Conservation (phyloP, 2,888 invertebrate species). For the Ochlodes sylvanus region DNA sequence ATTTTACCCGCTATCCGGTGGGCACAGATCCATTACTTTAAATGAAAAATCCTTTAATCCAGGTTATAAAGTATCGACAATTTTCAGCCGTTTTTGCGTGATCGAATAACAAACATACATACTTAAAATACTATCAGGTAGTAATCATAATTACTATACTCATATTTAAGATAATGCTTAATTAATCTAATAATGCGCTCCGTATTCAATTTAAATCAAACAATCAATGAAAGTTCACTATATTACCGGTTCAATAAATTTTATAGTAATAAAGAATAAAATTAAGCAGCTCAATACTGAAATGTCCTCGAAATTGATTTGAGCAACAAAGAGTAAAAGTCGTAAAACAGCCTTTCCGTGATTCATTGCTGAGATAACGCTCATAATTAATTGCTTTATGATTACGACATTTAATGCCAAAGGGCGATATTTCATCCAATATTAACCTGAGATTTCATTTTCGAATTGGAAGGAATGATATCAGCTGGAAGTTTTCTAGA, state of each 20-base stretch:
- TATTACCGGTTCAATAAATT: constrained; percentile 13
- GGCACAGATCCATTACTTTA: no score
- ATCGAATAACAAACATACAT: no score
- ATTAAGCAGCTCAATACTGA: constrained; percentile 9
- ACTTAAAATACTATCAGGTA: no score
- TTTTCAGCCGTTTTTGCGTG: no score
- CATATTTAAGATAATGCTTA: no score
- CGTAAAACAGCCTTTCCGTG: constrained; percentile 36
- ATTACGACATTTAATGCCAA: constrained; percentile 34
- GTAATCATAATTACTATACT: no score
- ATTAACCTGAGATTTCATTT: constrained; percentile 32
- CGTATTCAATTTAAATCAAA: neutral
- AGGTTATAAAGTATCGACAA: no score
- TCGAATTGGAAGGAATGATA: constrained; percentile 17
- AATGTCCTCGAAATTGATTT: constrained; percentile 22
- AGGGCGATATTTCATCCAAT: constrained; percentile 31
- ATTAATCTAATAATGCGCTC: no score
- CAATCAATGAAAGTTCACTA: constrained; percentile 6
- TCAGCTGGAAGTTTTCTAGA: constrained; percentile 14
- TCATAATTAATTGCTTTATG: constrained; percentile 39
- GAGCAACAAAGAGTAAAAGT: constrained; percentile 35
- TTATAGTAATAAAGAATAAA: constrained; percentile 24
- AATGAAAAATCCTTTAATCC: no score
- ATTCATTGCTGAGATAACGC: constrained; percentile 38
- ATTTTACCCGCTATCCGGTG: no score